A percentile compares a stretch with the other conserved stretches of the same genome.
Conservation (phyloP, 2,888 invertebrate genomes). For the Helicoverpa assulta region DNA sequence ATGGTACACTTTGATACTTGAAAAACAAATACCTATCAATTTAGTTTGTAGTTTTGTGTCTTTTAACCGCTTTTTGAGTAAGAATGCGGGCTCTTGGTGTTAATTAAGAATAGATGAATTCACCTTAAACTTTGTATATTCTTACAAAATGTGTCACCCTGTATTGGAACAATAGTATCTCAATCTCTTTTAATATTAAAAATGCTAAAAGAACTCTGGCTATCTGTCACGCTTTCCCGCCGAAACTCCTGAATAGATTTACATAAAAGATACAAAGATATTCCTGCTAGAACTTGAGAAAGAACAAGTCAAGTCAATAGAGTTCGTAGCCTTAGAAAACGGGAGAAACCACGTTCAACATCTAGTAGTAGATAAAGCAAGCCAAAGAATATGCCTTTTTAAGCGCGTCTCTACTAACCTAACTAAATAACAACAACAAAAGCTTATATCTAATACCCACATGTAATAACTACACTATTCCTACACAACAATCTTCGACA, state of each 20-base stretch:
- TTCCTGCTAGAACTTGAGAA: not conserved
- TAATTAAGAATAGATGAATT: not conserved
- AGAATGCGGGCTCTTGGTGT: not conserved
- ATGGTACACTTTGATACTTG: slow-evolving; percentile 41
- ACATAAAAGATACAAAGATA: not conserved
- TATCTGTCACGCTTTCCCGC: too few species aligned
- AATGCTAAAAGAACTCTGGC: too few species aligned
- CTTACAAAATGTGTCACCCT: too few species aligned
- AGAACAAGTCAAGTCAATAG: too few species aligned
- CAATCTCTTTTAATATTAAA: too few species aligned
- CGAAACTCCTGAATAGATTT: too few species aligned
- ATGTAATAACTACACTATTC: not conserved
- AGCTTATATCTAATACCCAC: not conserved
- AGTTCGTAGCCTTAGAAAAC: too few species aligned
- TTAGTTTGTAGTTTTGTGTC: slow-evolving; percentile 15
- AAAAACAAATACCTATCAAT: slow-evolving; percentile 28
- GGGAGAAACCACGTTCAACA: too few species aligned
- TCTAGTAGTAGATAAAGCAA: too few species aligned
- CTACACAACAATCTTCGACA: not conserved
- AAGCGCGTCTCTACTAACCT: not conserved
- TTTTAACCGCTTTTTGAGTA: not conserved
- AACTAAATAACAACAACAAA: not conserved
- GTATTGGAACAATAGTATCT: too few species aligned
- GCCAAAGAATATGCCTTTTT: not conserved
- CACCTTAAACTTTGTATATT: too few species aligned